Evolutionary conservation across 2,797 vertebrate genomes (phyloP).

Genomic region (Oryzias sinensis): DNA sequence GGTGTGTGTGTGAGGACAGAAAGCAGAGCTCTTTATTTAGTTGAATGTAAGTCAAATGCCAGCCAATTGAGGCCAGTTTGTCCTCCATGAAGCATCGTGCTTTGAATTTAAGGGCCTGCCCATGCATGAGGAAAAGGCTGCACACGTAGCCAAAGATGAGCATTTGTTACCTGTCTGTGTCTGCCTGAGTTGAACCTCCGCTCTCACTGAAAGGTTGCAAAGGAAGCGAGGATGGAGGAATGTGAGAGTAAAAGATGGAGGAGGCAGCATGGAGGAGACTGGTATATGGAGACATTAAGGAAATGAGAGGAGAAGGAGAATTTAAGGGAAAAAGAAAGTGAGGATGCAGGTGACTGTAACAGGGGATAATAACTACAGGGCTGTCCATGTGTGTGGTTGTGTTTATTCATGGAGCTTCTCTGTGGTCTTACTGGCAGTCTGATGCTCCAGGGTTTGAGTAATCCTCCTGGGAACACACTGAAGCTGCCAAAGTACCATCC

Average conservation of each 20-base stretch:
- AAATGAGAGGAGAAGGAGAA: slow-evolving; percentile 10
- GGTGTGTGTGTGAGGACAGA: slow-evolving; percentile 19
- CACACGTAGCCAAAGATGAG: slow-evolving; percentile 20
- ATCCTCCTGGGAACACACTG: slow-evolving; percentile 80
- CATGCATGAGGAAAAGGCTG: slow-evolving; percentile 5
- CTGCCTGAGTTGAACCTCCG: slow-evolving; percentile 16
- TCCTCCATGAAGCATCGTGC: slow-evolving; percentile 5
- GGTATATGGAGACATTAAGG: not conserved
- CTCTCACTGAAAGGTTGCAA: slow-evolving; percentile 15
- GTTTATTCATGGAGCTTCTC: slow-evolving; percentile 59
- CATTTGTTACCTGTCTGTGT: slow-evolving; percentile 46
- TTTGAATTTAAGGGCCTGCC: slow-evolving; percentile 7
- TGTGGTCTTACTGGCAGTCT: slow-evolving; percentile 63
- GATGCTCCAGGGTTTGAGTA: slow-evolving; percentile 70
- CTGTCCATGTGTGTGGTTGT: slow-evolving; percentile 21
- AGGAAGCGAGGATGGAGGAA: slow-evolving; percentile 10
- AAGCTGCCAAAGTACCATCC: slow-evolving; percentile 77
- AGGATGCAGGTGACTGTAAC: slow-evolving; percentile 3
- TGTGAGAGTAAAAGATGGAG: slow-evolving; percentile 6
- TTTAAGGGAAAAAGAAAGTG: slow-evolving; percentile 36
- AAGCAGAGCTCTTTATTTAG: slow-evolving; percentile 10
- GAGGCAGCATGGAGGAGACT: not conserved
- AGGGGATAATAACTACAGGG: slow-evolving; percentile 20
- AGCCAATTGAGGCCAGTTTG: slow-evolving; percentile 14
- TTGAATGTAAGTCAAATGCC: slow-evolving; percentile 21